Base-by-base conservation (phyloP, 2,888 invertebrate genomes). In the Archips xylosteana region DNA sequence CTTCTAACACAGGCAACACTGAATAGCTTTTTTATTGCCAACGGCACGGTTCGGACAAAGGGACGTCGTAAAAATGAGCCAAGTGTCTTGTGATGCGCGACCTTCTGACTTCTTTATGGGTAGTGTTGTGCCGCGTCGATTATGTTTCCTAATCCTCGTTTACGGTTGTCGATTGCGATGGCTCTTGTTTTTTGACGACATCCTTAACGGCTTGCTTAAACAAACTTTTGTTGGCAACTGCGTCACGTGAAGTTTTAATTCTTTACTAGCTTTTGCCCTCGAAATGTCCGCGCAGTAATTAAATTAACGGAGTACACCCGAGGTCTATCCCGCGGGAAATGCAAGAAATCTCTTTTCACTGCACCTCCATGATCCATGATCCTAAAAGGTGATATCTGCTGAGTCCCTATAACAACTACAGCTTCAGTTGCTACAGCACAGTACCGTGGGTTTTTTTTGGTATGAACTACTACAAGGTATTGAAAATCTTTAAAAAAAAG, bases 1-100 rank as follows among this genome's bases (percentile, higher is more conserved):
- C 79, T 80, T 78, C 80, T 77, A 82, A 79, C 80, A 81, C 75
- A 81, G 84, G 80, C 78, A 82, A 79, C 80, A 81, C 75, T 81
- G 85, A 88, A 89, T 88, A 87, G 87, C 82, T 85, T 49, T 89
- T 89, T 89, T 89, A 89, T 82, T 82, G 83, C 78, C 83, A 78
- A 80, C 82, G 81, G 81, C 78, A 78, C 81, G 81, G 76, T 64
- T 62, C 72, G 82, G 84, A 91, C 91, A 92, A 91, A 91, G 87
- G 90, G 85, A 85, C 82, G 85, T 86, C 88, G 83, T 91, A 90
- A 91, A 90, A 91, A 89, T 71, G 79, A 63, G 76, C 67, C 78
- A 87, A 89, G 87, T 88, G 88, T 84, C 85, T 81, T 77, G 78
- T 80, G 83, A 85, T 83, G 87, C 81, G 81, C 82, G 86, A 86